Conservation (phyloP, 2,888 invertebrate genomes). For the Drosophila atroscutellata region DNA sequence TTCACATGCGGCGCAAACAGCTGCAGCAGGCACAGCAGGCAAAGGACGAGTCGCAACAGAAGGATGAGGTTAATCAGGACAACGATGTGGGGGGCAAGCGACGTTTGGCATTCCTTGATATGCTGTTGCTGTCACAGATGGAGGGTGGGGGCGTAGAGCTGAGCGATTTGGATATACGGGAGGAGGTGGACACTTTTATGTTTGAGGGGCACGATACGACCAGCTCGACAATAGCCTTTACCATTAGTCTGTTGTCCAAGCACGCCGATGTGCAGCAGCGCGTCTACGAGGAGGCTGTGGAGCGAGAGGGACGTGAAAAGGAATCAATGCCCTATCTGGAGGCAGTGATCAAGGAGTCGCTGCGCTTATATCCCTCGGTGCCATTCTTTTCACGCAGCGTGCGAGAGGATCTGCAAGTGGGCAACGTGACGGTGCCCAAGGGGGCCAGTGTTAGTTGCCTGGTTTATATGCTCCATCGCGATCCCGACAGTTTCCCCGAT, state of each 20-base stretch:
- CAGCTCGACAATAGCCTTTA: conserved; percentile 86
- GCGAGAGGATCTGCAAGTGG: conserved; percentile 85
- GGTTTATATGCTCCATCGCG: conserved; percentile 85
- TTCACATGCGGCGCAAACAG: conserved; percentile 73
- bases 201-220: conserved; percentile 87
- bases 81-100: conserved; percentile 79
- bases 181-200: conserved; percentile 87
- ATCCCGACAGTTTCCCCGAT: conserved; percentile 85
- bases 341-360: conserved; percentile 87
- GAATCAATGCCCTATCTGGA: conserved; percentile 86
- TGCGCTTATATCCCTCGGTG: conserved; percentile 87
- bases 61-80: conserved; percentile 47
- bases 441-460: conserved; percentile 83
- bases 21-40: conserved; percentile 66
- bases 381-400: conserved; percentile 85
- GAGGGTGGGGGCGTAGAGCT: conserved; percentile 82
- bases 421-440: conserved; percentile 84
- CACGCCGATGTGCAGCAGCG: conserved; percentile 85
- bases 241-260: conserved; percentile 86
- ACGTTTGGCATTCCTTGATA: conserved; percentile 85
- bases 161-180: conserved; percentile 86
- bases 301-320: conserved; percentile 82
- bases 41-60: conserved; percentile 54
- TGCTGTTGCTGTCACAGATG: conserved; percentile 85
- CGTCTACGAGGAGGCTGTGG: conserved; percentile 84